These are phyloP conservation scores for Carassius carassius DNA, from an alignment of 2,113 vertebrate genomes.

Conservation along the genomic window DNA sequence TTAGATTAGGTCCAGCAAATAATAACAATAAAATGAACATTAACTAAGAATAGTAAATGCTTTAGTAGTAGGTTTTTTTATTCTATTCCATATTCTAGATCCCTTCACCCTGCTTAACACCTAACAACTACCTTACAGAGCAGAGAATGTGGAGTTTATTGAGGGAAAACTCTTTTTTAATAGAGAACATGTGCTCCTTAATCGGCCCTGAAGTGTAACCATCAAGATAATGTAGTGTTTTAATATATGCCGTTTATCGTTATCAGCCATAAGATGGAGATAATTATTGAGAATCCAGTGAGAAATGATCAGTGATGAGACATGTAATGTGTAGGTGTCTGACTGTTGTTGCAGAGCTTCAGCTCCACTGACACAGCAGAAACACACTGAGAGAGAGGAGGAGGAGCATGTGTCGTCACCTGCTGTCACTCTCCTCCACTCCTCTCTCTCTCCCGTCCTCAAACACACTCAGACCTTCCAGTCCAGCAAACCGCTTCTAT, in stretches of 20 bases:
- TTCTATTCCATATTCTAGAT: too few species aligned
- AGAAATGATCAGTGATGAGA: neutral
- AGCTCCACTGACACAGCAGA: constrained; percentile 27
- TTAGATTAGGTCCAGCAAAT: too few species aligned
- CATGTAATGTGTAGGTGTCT: neutral
- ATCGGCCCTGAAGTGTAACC: neutral
- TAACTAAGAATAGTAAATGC: too few species aligned
- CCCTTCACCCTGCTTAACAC: too few species aligned
- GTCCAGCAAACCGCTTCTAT: neutral
- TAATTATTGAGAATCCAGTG: neutral
- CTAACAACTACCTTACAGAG: too few species aligned
- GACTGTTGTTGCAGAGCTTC: constrained; percentile 7
- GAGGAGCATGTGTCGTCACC: constrained; percentile 34
- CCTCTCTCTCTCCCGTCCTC: constrained; percentile 12
- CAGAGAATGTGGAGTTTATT: too few species aligned
- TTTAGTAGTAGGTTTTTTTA: too few species aligned
- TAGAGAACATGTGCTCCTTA: too few species aligned
- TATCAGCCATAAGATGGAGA: neutral
- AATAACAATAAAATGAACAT: too few species aligned
- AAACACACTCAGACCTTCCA: constrained; percentile 1
- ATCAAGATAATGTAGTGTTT: neutral
- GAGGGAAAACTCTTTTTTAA: too few species aligned
- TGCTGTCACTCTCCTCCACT: constrained; percentile 39
- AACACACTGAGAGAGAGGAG: neutral
- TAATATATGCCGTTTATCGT: neutral